These are phyloP conservation scores for Hyposmocoma kahamanoa DNA, from an alignment of 1,140 invertebrate species.

Conservation along the genomic window DNA sequence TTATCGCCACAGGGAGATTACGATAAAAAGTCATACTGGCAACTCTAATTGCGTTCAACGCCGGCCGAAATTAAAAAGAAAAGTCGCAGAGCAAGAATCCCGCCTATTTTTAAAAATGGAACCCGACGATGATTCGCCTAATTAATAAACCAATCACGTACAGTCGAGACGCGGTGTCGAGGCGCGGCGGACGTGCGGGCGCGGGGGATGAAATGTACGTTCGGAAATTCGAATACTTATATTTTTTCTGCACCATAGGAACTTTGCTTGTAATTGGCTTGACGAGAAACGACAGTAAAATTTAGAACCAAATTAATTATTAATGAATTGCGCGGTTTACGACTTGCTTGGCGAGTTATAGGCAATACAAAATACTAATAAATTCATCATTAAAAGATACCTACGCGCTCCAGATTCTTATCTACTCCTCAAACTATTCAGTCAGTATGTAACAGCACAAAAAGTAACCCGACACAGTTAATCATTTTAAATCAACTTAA, in stretches of 20 bases:
- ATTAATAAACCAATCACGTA: slow-evolving; percentile 74
- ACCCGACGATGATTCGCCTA: slow-evolving; percentile 71
- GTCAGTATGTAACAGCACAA: slow-evolving; percentile 21
- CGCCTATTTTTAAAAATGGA: slow-evolving; percentile 74
- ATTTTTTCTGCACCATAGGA: slow-evolving; percentile 68
- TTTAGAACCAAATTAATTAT: slow-evolving; percentile 45
- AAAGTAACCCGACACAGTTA: slow-evolving; percentile 23
- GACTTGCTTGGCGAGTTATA: slow-evolving; percentile 24
- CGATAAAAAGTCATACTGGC: slow-evolving; percentile 49
- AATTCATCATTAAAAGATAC: slow-evolving; percentile 34
- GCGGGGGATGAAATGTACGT: slow-evolving; percentile 69
- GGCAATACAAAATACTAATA: no score
- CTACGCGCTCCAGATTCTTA: slow-evolving; percentile 22
- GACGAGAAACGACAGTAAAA: slow-evolving; percentile 48
- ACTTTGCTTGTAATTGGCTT: slow-evolving; percentile 68
- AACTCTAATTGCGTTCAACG: slow-evolving; percentile 68
- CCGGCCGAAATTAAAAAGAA: slow-evolving; percentile 69
- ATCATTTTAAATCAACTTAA: slow-evolving; percentile 32
- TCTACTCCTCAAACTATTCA: slow-evolving; percentile 16
- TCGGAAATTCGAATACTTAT: slow-evolving; percentile 71
- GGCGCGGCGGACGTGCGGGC: slow-evolving; percentile 68
- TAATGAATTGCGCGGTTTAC: slow-evolving; percentile 16
- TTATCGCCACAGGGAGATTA: slow-evolving; percentile 45
- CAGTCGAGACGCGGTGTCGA: slow-evolving; percentile 68
- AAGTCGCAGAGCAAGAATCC: slow-evolving; percentile 68